phyloP scores from a whole-genome alignment of 2,888 invertebrate species.

The Atethmia centrago region DNA sequence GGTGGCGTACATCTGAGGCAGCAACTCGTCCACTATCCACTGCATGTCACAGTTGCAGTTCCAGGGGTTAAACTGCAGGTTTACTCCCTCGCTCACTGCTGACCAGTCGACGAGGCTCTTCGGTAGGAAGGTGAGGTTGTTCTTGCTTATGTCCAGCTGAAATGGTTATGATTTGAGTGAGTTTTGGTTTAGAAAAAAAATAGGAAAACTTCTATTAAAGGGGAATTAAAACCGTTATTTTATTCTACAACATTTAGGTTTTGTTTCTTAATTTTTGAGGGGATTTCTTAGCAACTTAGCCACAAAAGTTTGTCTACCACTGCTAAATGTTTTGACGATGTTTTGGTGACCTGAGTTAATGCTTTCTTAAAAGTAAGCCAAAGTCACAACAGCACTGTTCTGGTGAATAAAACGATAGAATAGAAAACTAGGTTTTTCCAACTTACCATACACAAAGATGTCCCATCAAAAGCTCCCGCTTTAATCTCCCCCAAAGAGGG shows the following conservation, averaged over 20 bases:
- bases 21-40: conserved; percentile 90
- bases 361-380: too few relatives aligned
- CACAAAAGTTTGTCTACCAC: too few relatives aligned
- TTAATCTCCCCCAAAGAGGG: conserved; percentile 81
- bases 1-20: conserved; percentile 86
- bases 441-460: conserved; percentile 89
- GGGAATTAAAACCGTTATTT: too few relatives aligned
- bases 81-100: conserved; percentile 80
- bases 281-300: too few relatives aligned
- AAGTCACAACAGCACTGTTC: too few relatives aligned
- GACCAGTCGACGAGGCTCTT: conserved; percentile 82
- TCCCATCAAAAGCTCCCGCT: conserved; percentile 86
- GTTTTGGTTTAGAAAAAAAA: background rate
- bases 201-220: background rate
- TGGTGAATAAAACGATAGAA: too few relatives aligned
- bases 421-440: too few relatives aligned
- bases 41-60: conserved; percentile 91
- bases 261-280: too few relatives aligned
- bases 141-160: conserved; percentile 91
- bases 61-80: conserved; percentile 92
- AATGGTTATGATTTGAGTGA: conserved; percentile 10
- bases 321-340: too few relatives aligned
- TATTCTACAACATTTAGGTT: too few relatives aligned
- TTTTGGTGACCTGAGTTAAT: too few relatives aligned
- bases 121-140: conserved; percentile 85